A percentile compares a stretch with the other conserved stretches of the same genome.
Evolutionary conservation across 1,140 invertebrate species (phyloP).

Genomic region (Drosophila gunungcola): DNA sequence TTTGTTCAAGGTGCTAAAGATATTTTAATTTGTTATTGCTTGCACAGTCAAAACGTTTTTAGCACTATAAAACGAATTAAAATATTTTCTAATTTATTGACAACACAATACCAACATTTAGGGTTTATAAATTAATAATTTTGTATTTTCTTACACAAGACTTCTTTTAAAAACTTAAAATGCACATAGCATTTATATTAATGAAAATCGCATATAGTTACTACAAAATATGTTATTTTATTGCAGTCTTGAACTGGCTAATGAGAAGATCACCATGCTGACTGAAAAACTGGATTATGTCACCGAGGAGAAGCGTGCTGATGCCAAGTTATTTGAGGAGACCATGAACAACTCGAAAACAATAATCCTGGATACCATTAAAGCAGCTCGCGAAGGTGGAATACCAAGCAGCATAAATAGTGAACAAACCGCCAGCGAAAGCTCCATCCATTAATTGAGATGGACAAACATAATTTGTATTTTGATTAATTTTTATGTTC

Average conservation of each 20-base stretch:
- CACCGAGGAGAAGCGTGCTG: conserved; percentile 64
- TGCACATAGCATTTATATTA: too few species aligned
- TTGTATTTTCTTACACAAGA: too few species aligned
- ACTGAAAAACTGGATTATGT: conserved; percentile 68
- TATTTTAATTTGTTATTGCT: too few species aligned
- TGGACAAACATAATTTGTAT: conserved; percentile 19
- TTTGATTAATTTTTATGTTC: conserved; percentile 38
- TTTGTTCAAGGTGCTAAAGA: too few species aligned
- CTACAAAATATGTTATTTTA: too few species aligned
- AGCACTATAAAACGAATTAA: too few species aligned
- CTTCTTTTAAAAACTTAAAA: too few species aligned
- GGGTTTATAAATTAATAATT: too few species aligned
- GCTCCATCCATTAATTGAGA: background rate
- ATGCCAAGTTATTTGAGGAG: conserved; percentile 75
- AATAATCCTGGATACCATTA: conserved; percentile 71
- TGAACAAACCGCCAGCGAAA: conserved; percentile 14
- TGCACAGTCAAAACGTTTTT: too few species aligned
- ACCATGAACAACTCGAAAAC: conserved; percentile 67
- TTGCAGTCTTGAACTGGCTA: conserved; percentile 69
- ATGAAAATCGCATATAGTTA: too few species aligned
- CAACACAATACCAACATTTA: too few species aligned
- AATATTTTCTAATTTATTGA: too few species aligned
- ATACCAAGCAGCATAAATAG: background rate
- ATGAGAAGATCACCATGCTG: conserved; percentile 75
- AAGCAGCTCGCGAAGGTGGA: conserved; percentile 17